phyloP scores from a whole-genome alignment of 2,113 vertebrate species.

The Podiceps cristatus region DNA sequence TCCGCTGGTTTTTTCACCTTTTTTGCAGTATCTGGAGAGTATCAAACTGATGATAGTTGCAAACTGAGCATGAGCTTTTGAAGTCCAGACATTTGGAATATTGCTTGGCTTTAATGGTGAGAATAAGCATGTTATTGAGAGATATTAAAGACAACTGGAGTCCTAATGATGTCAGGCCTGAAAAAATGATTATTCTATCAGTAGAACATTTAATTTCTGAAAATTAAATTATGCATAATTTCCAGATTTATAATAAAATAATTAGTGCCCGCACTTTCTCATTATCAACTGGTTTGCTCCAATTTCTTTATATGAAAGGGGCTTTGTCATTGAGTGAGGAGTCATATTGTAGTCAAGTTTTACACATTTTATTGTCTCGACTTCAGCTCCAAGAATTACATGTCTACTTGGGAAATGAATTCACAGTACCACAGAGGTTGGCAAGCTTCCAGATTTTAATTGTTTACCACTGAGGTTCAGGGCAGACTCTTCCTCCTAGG shows the following conservation, averaged over 20 bases:
- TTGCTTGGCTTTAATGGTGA: background rate
- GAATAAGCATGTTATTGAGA: background rate
- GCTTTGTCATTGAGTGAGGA: constrained; percentile 4
- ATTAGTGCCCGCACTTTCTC: constrained; percentile 28
- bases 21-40: background rate
- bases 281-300: background rate
- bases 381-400: constrained; percentile 55
- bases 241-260: constrained; percentile 67
- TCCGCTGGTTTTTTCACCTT: background rate
- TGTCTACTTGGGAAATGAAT: constrained; percentile 63
- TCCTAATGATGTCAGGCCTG: background rate
- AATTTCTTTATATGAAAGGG: background rate
- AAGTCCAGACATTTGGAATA: background rate
- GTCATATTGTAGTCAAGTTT: constrained; percentile 52
- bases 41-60: background rate
- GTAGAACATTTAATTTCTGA: background rate
- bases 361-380: constrained; percentile 46
- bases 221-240: constrained; percentile 61
- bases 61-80: background rate
- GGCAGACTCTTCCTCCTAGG: constrained; percentile 18
- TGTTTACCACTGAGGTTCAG: constrained; percentile 41
- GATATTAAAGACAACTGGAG: background rate
- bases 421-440: constrained; percentile 46
- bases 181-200: constrained; percentile 34
- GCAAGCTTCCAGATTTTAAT: constrained; percentile 64